Evolutionary conservation across 2,888 invertebrate species (phyloP), one percentile per base, ranked within the genome.

Genomic region (Rhyacophila evoluta): DNA sequence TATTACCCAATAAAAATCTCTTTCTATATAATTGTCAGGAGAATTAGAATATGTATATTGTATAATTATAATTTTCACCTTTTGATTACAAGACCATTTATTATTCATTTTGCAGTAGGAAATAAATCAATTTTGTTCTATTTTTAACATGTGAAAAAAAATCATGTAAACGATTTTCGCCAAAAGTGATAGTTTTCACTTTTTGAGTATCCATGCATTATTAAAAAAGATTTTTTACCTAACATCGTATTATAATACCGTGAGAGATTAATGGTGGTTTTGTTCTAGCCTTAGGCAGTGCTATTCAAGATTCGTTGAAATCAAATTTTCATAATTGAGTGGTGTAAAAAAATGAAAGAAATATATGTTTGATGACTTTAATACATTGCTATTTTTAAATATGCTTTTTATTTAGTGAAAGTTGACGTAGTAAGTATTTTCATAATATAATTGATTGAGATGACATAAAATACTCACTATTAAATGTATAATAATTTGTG

Each of bases 181-280:
- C 19, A 55, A 55, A 55, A 55, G 55, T 55, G 55, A 55, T 55
- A 55, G 55, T 55, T 55, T 55, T 55, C 55, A 55, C 55, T 55
- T 55, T 55, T 33, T 55, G 19, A 55, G 8, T 19, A 19, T 55
- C 25, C 55, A 55, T 19, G 55, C 15, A 25, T 55, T 55, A 25
- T 55, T 3, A 55, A 55, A 55, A n/a, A 10, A 55, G 15, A n/a
- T 41, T 55, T 55, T 55, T 55, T 55, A 1, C 19, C 19, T 19
- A 25, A 19, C 29, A 33, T 25, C 55, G 2, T 10, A 6, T 55
- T 10, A 5, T 55, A 55, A 55, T 19, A 55, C 55, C 55, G 55
- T 55, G 55, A n/a, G 55, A 55, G 19, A 8, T 55, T 55, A 2
- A 55, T 10, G 12, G 10, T 0, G 12, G 19, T 25, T 25, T 55